phyloP scores from a whole-genome alignment of 1,140 invertebrate species.

The Apolygus lucorum region DNA sequence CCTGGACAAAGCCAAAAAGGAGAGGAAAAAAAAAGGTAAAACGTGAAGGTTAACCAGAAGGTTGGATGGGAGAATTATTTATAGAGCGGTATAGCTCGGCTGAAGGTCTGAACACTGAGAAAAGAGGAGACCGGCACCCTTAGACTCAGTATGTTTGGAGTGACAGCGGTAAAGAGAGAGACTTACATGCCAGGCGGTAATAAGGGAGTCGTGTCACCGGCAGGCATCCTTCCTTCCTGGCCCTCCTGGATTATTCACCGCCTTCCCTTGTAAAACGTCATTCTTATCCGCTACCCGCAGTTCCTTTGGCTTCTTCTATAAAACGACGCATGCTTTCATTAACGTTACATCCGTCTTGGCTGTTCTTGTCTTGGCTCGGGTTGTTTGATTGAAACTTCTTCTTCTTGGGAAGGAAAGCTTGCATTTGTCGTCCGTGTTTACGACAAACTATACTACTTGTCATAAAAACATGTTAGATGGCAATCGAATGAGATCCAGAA shows the following conservation, averaged over 20 bases:
- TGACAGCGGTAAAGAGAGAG: conserved; percentile 16
- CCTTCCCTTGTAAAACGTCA: conserved; percentile 13
- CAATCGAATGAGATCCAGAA: no score
- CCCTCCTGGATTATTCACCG: background rate
- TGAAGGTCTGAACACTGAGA: background rate
- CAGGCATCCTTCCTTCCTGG: conserved; percentile 5
- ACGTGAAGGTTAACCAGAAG: background rate
- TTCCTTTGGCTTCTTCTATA: background rate
- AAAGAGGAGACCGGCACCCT: background rate
- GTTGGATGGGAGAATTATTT: conserved; percentile 6
- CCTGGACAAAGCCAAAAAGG: background rate
- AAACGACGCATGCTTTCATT: conserved; percentile 11
- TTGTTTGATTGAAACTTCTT: conserved; percentile 16
- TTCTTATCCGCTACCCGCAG: background rate
- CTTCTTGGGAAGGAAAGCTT: no score
- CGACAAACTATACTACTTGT: no score
- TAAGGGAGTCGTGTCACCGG: conserved; percentile 8
- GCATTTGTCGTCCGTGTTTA: no score
- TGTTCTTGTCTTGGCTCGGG: background rate
- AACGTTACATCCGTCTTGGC: conserved; percentile 3
- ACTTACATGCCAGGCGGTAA: conserved; percentile 6
- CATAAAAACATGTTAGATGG: no score
- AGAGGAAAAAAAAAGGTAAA: background rate
- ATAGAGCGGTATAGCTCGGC: background rate
- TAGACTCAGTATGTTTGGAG: conserved; percentile 12